Conservation (phyloP, 2,797 vertebrate species). For the Betta splendens region DNA sequence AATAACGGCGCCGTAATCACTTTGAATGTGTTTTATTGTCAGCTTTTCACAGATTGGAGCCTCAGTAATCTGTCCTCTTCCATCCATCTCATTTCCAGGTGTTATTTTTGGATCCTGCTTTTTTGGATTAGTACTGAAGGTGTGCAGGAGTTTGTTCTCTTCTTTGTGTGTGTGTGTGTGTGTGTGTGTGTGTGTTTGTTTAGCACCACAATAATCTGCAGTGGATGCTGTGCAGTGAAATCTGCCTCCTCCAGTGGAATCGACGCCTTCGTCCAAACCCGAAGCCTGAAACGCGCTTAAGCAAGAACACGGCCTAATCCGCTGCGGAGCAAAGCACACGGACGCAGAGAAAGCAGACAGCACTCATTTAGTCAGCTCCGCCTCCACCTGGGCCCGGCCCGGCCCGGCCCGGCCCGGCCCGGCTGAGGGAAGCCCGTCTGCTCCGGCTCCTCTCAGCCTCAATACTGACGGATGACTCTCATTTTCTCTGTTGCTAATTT, state of each 20-base stretch:
- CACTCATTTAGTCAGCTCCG: not conserved
- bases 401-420: too few relatives aligned
- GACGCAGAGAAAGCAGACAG: too few relatives aligned
- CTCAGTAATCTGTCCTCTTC: conserved; percentile 79
- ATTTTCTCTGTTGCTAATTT: conserved; percentile 76
- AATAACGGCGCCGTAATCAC: conserved; percentile 77
- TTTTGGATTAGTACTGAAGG: conserved; percentile 77
- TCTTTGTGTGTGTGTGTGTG: conserved; percentile 8
- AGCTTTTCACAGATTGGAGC: conserved; percentile 82
- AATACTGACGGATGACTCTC: conserved; percentile 76
- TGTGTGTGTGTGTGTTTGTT: conserved; percentile 15
- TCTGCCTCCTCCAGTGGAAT: conserved; percentile 42
- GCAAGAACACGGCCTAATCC: conserved; percentile 63
- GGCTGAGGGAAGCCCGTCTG: conserved; percentile 26
- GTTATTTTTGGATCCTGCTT: conserved; percentile 81
- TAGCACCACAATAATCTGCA: conserved; percentile 24
- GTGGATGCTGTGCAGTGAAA: conserved; percentile 30
- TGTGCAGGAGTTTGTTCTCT: conserved; percentile 51
- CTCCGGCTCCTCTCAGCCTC: conserved; percentile 42
- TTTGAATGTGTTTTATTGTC: conserved; percentile 82
- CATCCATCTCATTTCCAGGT: conserved; percentile 79
- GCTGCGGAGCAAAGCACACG: conserved; percentile 33
- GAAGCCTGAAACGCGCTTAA: conserved; percentile 54
- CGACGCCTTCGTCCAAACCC: conserved; percentile 54
- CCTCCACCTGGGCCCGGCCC: not conserved